phyloP scores from a whole-genome alignment of 2,797 vertebrate species.

The Pangasius krempfi region DNA sequence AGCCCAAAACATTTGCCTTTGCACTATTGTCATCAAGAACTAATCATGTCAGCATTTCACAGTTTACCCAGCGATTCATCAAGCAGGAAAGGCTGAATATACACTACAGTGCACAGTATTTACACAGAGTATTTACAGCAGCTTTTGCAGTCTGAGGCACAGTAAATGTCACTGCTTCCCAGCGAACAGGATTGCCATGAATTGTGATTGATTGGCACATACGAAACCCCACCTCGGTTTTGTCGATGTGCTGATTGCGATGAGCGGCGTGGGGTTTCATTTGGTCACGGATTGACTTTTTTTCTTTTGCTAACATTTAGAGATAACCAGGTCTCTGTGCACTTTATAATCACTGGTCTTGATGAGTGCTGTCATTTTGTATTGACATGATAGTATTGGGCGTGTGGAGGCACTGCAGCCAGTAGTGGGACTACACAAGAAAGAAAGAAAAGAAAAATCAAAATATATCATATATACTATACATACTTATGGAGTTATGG shows the following conservation, averaged over 20 bases:
- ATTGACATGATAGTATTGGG: not conserved
- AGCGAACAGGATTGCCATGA: not conserved
- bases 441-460: not conserved
- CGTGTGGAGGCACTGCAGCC: not conserved
- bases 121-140: not conserved
- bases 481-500: not conserved
- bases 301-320: not conserved
- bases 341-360: not conserved
- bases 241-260: not conserved
- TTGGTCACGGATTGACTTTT: not conserved
- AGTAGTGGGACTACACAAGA: not conserved
- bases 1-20: not conserved
- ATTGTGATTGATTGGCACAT: not conserved
- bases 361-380: not conserved
- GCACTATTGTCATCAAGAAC: not conserved
- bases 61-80: not conserved
- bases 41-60: not conserved
- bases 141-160: not conserved
- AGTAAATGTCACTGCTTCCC: not conserved
- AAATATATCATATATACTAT: not conserved
- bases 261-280: not conserved
- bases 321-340: not conserved
- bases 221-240: not conserved
- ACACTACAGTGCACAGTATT: not conserved
- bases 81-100: not conserved